Base-by-base conservation (phyloP, 30 jellyfish, hydroid and myxozoan species). In the Rhopilema esculentum region DNA sequence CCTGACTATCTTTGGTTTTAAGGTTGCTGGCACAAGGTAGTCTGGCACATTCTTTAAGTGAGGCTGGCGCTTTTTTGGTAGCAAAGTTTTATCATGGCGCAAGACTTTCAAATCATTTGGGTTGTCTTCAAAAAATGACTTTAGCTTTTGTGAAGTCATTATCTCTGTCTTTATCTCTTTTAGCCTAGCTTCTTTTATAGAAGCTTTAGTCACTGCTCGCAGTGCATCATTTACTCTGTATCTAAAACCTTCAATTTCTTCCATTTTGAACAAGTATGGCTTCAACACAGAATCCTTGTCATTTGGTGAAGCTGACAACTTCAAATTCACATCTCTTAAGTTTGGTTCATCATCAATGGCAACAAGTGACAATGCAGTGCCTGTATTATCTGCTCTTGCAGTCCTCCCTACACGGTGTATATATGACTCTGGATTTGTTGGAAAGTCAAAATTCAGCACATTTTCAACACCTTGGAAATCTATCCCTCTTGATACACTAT, bases 371-470 rank as follows among this genome's bases (percentile, higher is more conserved):
- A 95, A 67, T 0, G 99, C 98, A 40, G 97, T 88, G 18, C 99
- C 99, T 49, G 92, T 20, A 67, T 83, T 92, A 82, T n/a, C 66
- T 12, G 91, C 99, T 27, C 99, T 95, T n/a, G 99, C 99, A 20
- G 99, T 95, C 62, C 99, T 62, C 17, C 99, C 99, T 74, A 91
- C 98, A 16, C 99, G 76, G 80, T 95, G 99, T 49, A 92, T 84
- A 66, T 95, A 95, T 28, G 97, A 73, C 23, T 91, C 98, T 24
- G 93, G 83, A 76, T 84, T 87, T 20, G 61, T 49, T 20, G 99
- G 99, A 78, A 95, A 95, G 70, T 95, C 99, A 84, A 95, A 95
- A 78, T 95, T 95, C 57, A 95, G 64, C 6, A 95, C 97, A 95
- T 95, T 95, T 18, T 95, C 99, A 27, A 95, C 99, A 88, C 87